Conservation (phyloP, 1,140 invertebrate species). For the Drosophila kurseongensis region DNA sequence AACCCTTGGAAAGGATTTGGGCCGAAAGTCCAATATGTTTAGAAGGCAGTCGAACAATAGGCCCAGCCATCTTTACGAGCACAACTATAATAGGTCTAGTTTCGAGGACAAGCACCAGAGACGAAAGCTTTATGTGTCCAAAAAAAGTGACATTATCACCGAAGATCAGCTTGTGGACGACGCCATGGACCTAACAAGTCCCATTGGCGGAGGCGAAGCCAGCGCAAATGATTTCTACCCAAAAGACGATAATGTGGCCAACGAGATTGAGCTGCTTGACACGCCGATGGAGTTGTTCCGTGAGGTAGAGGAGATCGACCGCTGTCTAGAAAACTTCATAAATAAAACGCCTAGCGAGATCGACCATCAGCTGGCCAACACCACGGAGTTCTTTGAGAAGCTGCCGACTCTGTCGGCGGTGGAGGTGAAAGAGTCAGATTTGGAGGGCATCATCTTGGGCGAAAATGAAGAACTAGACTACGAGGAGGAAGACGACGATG, state of each 20-base stretch:
- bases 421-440: background rate
- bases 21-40: no score
- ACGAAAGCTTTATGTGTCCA: background rate
- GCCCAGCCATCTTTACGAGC: background rate
- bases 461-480: constrained; percentile 35
- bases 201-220: background rate
- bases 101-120: background rate
- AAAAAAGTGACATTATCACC: background rate
- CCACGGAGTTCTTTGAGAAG: constrained; percentile 18
- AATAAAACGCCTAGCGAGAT: constrained; percentile 23
- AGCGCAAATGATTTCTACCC: background rate
- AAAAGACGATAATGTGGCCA: background rate
- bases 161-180: constrained; percentile 17
- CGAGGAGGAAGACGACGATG: constrained; percentile 38
- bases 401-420: constrained; percentile 4
- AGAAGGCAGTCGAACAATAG: no score
- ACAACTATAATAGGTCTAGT: background rate
- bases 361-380: constrained; percentile 7
- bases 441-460: constrained; percentile 9
- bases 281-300: background rate
- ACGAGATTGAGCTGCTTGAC: background rate
- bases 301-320: constrained; percentile 3
- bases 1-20: background rate
- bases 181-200: background rate
- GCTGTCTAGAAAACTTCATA: constrained; percentile 13